Conservation (phyloP, 2,888 invertebrate species). For the Alviniconcha strummeri region DNA sequence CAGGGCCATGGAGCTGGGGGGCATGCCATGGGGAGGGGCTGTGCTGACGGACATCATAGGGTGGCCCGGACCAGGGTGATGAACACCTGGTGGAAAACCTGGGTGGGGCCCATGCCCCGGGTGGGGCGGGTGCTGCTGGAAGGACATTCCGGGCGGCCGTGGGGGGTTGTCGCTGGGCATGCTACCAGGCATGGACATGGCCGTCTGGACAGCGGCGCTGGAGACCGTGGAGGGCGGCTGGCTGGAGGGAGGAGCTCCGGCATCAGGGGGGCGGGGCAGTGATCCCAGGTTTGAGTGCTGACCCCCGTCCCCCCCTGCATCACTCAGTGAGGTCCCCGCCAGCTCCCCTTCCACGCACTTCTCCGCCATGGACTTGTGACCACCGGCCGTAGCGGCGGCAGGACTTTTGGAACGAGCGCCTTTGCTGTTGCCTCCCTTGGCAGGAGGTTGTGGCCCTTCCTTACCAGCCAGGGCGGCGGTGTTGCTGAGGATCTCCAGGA, state of each 20-base stretch:
- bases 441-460: slow-evolving; percentile 35
- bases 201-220: slow-evolving; percentile 15
- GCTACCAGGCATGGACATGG: not conserved
- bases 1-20: slow-evolving; percentile 25
- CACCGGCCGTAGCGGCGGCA: slow-evolving; percentile 1
- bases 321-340: not conserved
- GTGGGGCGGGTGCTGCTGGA: not conserved
- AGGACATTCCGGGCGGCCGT: not conserved
- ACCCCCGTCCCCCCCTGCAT: not conserved
- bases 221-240: slow-evolving; percentile 3
- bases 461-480: slow-evolving; percentile 51
- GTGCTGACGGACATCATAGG: slow-evolving; percentile 11
- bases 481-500: slow-evolving; percentile 64
- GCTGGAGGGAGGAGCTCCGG: not conserved
- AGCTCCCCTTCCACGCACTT: slow-evolving; percentile 5
- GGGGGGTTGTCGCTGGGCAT: not conserved
- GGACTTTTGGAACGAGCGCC: slow-evolving; percentile 41
- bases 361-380: slow-evolving; percentile 9
- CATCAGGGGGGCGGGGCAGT: not conserved
- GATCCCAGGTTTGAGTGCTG: not conserved
- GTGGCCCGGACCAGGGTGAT: not conserved
- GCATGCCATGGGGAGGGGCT: slow-evolving; percentile 10
- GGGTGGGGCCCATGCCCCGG: not conserved
- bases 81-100: not conserved
- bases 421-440: slow-evolving; percentile 33